Percentiles rank a stretch among this genome's conserved stretches.
Evolutionary conservation across 2,113 vertebrate genomes (phyloP).

Genomic region (Eudorcas thomsonii): DNA sequence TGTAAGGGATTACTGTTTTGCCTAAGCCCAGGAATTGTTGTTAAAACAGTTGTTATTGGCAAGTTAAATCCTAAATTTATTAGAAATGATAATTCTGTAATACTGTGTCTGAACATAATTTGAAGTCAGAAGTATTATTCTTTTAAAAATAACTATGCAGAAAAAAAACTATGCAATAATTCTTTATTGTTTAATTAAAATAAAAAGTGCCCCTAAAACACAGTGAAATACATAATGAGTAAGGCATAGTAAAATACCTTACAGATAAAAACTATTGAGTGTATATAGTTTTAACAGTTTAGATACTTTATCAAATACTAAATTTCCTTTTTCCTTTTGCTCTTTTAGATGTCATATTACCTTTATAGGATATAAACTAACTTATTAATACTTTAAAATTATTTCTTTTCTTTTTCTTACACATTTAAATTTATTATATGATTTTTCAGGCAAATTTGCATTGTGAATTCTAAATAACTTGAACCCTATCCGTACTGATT

Average conservation of each 20-base stretch:
- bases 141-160: not conserved
- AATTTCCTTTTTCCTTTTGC: not conserved
- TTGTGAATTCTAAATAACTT: not conserved
- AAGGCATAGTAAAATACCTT: not conserved
- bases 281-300: not conserved
- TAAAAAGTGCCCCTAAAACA: not conserved
- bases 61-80: not conserved
- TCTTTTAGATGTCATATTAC: not conserved
- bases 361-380: conserved; percentile 5
- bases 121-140: not conserved
- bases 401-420: not conserved
- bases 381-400: not conserved
- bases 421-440: not conserved
- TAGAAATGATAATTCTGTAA: conserved; percentile 48
- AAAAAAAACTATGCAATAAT: not conserved
- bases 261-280: conserved; percentile 3
- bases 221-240: not conserved
- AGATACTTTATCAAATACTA: not conserved
- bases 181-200: conserved; percentile 4
- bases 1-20: not conserved
- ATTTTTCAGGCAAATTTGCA: not conserved
- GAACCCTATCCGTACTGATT: not conserved
- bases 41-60: not conserved
- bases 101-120: not conserved
- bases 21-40: not conserved